Base-by-base conservation (phyloP, 2,888 invertebrate genomes). In the Rhagophthalmus giganteus region DNA sequence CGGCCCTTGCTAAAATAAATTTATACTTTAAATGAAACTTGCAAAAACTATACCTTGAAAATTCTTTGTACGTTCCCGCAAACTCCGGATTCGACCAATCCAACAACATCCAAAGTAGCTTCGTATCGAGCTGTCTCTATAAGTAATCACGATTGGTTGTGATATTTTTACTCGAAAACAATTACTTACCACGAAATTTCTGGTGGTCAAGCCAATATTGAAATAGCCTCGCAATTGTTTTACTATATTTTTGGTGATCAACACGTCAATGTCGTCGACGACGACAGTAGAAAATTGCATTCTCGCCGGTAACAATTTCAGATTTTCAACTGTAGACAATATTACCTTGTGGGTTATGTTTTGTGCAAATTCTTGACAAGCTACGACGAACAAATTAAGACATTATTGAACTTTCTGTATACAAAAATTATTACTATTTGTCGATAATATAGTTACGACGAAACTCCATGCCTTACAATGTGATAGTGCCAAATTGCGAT, bases 51-150 rank as follows among this genome's bases (percentile, higher is more conserved):
- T n/a, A n/a, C 67, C 70, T 62, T 46, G 37, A 61, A 64, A 57
- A 69, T 70, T 47, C 67, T 60, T 5, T 48, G 38, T 8, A 65
- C 49, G 57, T 68, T 70, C 10, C 69, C 70, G 7, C 68, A 60
- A 44, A 59, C 63, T 12, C 64, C 66, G 66, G 66, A 55, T 67
- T 66, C 1, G 64, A 57, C 73, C 73, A 74, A 52, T 71, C 70
- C 27, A 72, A 41, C 62, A 72, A 68, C 2, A 61, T 61, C 71
- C 71, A 72, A 46, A 68, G 67, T 14, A 72, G 35, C 55, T 70
- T 71, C 50, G 65, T 67, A 61, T 71, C 63, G 9, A 68, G 68
- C 14, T 68, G 13, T 37, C 50, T 59, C 70, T 71, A 64, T 62
- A 41, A 50, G 10, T 31, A 33, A n/a, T n/a, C n/a, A n/a, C n/a